phyloP scores from a whole-genome alignment of 2,888 invertebrate genomes.

The Crossocerus cetratus region DNA sequence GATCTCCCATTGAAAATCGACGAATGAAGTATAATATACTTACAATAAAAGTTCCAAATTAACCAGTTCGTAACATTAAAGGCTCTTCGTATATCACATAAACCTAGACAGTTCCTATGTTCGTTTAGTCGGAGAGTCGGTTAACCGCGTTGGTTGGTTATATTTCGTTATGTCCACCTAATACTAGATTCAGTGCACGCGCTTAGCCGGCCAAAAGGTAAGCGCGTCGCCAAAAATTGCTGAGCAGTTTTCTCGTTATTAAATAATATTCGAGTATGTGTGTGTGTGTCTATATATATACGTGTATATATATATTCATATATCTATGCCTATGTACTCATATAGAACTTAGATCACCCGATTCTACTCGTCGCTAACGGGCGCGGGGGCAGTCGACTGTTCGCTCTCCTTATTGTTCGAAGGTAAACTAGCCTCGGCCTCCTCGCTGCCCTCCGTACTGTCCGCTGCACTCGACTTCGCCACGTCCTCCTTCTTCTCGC shows the following conservation, averaged over 20 bases:
- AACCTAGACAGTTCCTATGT: conserved; percentile 67
- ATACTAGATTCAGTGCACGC: conserved; percentile 65
- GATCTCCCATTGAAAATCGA: conserved; percentile 63
- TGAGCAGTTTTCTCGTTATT: conserved; percentile 59
- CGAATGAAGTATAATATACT: conserved; percentile 59
- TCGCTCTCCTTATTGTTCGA: conserved; percentile 63
- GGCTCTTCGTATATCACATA: conserved; percentile 73
- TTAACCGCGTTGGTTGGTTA: conserved; percentile 58
- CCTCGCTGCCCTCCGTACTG: conserved; percentile 69
- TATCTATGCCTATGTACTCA: no score
- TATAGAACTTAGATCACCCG: conserved; percentile 22
- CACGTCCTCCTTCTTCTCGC: conserved; percentile 50
- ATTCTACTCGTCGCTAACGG: conserved; percentile 66
- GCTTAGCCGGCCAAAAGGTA: conserved; percentile 62
- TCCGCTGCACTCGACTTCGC: conserved; percentile 67
- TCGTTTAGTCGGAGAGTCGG: no score
- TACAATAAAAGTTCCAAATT: conserved; percentile 64
- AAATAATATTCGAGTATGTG: conserved; percentile 53
- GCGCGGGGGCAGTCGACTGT: conserved; percentile 47
- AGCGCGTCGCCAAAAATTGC: conserved; percentile 64
- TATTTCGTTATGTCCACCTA: conserved; percentile 52
- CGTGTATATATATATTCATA: no score
- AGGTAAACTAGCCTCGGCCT: conserved; percentile 53
- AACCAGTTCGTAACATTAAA: conserved; percentile 67
- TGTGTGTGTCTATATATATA: no score